These are phyloP conservation scores for Charanyca ferruginea DNA, from an alignment of 2,888 invertebrate genomes.

Conservation along the genomic window DNA sequence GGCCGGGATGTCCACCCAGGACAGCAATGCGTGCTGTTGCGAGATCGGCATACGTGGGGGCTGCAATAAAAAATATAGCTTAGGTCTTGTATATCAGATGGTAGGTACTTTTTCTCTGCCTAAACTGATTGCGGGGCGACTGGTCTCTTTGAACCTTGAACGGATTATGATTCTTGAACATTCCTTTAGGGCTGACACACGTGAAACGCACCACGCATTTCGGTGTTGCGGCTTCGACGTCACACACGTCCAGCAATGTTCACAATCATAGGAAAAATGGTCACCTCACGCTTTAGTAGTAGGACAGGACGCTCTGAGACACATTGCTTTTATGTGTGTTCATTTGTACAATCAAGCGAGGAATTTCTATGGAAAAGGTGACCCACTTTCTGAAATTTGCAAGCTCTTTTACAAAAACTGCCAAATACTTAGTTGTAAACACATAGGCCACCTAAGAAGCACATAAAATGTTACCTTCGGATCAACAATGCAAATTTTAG, in stretches of 20 bases:
- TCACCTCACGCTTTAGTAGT: no score
- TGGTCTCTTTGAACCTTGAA: background rate
- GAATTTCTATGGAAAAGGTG: no score
- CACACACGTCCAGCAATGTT: background rate
- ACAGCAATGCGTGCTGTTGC: slow-evolving; percentile 95
- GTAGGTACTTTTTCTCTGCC: no score
- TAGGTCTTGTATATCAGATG: no score
- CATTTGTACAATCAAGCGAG: background rate
- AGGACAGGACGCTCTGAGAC: no score
- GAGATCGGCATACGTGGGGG: slow-evolving; percentile 95
- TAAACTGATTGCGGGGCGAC: no score
- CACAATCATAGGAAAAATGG: no score
- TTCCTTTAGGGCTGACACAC: background rate
- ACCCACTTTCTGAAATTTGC: background rate
- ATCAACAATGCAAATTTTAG: slow-evolving; percentile 58
- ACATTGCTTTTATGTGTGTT: no score
- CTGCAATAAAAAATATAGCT: slow-evolving; percentile 87
- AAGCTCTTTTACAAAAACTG: slow-evolving; percentile 20
- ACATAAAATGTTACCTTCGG: slow-evolving; percentile 53
- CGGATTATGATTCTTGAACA: background rate
- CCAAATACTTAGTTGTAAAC: slow-evolving; percentile 4
- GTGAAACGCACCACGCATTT: no score
- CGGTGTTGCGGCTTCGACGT: background rate
- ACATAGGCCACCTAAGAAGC: slow-evolving; percentile 17
- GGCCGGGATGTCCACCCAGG: slow-evolving; percentile 95